phyloP scores from a whole-genome alignment of 64 coral and sea anemone genomes.

The Trachythela sp. region DNA sequence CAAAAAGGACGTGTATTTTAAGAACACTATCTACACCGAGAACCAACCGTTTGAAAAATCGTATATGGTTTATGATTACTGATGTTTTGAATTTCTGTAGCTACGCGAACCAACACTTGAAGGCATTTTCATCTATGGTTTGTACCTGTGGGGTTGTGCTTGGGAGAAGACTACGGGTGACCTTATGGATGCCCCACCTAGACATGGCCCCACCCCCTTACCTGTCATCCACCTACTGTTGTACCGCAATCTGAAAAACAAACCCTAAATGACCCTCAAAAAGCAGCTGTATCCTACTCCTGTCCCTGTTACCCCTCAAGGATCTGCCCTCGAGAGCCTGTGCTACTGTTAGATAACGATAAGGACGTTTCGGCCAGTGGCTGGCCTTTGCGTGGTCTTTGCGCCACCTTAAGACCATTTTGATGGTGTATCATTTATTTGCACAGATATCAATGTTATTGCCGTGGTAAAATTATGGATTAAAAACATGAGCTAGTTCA shows the following conservation, averaged over 20 bases:
- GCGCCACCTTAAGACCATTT: slow-evolving; percentile 84
- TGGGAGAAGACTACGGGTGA: slow-evolving; percentile 99
- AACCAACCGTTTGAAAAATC: not conserved
- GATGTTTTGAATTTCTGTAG: slow-evolving; percentile 47
- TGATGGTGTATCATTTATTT: slow-evolving; percentile 7
- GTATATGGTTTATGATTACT: too few species aligned
- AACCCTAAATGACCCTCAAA: slow-evolving; percentile 73
- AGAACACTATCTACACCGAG: too few species aligned
- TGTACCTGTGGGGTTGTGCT: slow-evolving; percentile 94
- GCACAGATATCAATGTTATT: not conserved
- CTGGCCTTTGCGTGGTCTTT: slow-evolving; percentile 82
- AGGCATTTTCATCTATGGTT: slow-evolving; percentile 89
- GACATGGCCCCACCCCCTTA: slow-evolving; percentile 83
- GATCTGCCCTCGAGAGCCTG: slow-evolving; percentile 75
- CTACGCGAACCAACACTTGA: slow-evolving; percentile 86
- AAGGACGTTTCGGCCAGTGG: slow-evolving; percentile 80
- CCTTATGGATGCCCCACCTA: slow-evolving; percentile 86
- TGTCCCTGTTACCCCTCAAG: slow-evolving; percentile 89
- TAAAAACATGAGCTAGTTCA: too few species aligned
- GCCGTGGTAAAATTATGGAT: too few species aligned
- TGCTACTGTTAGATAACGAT: slow-evolving; percentile 77
- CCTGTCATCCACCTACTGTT: slow-evolving; percentile 87
- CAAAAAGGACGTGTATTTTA: too few species aligned
- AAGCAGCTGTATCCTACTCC: slow-evolving; percentile 83
- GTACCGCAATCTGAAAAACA: slow-evolving; percentile 83